Conservation (phyloP, 1,140 invertebrate genomes). For the Psix sp. region DNA sequence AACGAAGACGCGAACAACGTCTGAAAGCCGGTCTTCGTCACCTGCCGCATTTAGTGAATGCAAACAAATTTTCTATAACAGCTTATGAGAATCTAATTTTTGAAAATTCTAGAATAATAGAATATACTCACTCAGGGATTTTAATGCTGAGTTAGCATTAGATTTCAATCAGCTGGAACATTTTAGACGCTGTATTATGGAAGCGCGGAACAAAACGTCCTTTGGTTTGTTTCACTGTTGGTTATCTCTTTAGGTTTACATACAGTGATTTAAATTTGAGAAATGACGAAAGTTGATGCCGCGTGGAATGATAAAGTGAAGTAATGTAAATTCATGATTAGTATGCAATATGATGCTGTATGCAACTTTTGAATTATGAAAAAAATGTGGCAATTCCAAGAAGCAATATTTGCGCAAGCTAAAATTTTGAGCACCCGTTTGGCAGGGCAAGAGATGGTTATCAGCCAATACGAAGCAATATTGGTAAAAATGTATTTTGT, state of each 20-base stretch:
- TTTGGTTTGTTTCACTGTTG: too few species aligned
- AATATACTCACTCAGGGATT: slow-evolving; percentile 19
- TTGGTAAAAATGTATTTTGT: slow-evolving; percentile 49
- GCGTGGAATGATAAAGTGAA: too few species aligned
- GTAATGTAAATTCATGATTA: too few species aligned
- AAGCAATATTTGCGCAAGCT: slow-evolving; percentile 45
- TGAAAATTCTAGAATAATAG: slow-evolving; percentile 22
- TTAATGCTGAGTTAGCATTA: slow-evolving; percentile 31
- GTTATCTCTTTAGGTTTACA: too few species aligned
- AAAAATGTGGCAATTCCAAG: slow-evolving; percentile 14
- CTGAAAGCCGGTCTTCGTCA: slow-evolving; percentile 54
- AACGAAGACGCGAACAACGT: slow-evolving; percentile 21
- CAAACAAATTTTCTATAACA: slow-evolving; percentile 73
- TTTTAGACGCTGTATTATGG: too few species aligned
- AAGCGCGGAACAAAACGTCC: too few species aligned
- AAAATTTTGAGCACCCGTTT: slow-evolving; percentile 44
- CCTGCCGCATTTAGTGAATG: slow-evolving; percentile 68
- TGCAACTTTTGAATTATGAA: too few species aligned
- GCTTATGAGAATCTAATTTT: slow-evolving; percentile 71
- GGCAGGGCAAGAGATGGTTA: slow-evolving; percentile 41
- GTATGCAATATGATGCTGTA: too few species aligned
- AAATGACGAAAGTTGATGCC: too few species aligned
- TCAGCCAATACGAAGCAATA: slow-evolving; percentile 46
- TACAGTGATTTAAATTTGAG: too few species aligned
- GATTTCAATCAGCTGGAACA: slow-evolving; percentile 68